Evolutionary conservation across 2,888 invertebrate species (phyloP).

Genomic region (Sycophila texana): DNA sequence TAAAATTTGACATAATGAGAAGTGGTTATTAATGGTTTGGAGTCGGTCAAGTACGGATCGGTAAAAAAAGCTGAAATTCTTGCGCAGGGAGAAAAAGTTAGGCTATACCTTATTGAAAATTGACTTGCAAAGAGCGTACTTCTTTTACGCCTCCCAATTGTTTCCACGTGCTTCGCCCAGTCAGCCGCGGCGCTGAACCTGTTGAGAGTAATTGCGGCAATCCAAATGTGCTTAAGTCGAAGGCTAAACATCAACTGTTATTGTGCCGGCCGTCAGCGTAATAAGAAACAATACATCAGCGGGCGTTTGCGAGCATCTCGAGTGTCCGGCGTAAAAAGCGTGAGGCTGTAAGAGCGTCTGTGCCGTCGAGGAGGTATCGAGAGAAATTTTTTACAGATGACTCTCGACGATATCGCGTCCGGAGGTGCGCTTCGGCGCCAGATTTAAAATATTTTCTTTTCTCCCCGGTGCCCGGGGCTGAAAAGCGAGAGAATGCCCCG

Average conservation of each 20-base stretch:
- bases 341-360: background rate
- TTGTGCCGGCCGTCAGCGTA: conserved; percentile 13
- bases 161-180: background rate
- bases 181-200: background rate
- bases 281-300: conserved; percentile 29
- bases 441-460: conserved; percentile 32
- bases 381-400: conserved; percentile 41
- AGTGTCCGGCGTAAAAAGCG: background rate
- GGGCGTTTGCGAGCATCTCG: background rate
- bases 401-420: conserved; percentile 17
- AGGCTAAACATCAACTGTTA: conserved; percentile 30
- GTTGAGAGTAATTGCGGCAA: background rate
- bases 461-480: background rate
- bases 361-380: conserved; percentile 4
- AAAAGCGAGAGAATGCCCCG: conserved; percentile 27
- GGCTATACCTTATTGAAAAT: background rate
- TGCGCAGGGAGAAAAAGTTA: background rate
- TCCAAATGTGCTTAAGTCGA: conserved; percentile 10
- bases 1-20: conserved; percentile 1
- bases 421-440: background rate
- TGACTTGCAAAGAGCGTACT: background rate
- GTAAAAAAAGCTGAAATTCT: conserved; percentile 6
- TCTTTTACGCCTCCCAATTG: background rate
- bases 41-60: background rate
- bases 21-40: conserved; percentile 10